phyloP scores from a whole-genome alignment of 2,797 vertebrate species.

The Hyperoplus immaculatus region DNA sequence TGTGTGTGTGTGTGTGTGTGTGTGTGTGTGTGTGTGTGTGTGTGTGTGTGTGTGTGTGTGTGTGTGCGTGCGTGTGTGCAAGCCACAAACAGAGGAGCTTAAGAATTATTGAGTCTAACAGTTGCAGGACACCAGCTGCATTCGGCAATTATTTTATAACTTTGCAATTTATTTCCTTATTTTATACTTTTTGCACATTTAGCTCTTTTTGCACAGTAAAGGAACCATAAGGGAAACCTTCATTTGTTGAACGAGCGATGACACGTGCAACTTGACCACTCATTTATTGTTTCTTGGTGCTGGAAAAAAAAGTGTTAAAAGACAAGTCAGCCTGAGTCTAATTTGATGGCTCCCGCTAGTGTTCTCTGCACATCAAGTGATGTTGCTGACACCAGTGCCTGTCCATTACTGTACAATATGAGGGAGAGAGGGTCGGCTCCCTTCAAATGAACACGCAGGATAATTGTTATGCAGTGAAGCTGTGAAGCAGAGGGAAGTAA shows the following conservation, averaged over 20 bases:
- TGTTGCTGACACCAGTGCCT: slow-evolving; percentile 70
- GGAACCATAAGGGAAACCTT: slow-evolving; percentile 7
- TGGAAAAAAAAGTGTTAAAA: slow-evolving; percentile 27
- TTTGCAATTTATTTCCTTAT: slow-evolving; percentile 14
- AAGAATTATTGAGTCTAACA: slow-evolving; percentile 6
- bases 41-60: background rate
- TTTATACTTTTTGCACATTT: background rate
- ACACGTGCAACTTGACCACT: slow-evolving; percentile 15
- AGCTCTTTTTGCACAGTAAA: background rate
- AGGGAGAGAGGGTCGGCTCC: slow-evolving; percentile 60
- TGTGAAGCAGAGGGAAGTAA: slow-evolving; percentile 82
- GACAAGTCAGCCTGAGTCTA: slow-evolving; percentile 39
- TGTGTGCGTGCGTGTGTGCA: slow-evolving; percentile 12
- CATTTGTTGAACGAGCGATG: slow-evolving; percentile 17
- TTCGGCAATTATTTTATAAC: slow-evolving; percentile 18
- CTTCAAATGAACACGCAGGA: slow-evolving; percentile 70
- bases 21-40: background rate
- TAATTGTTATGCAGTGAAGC: slow-evolving; percentile 84
- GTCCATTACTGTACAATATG: slow-evolving; percentile 48
- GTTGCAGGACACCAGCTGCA: slow-evolving; percentile 7
- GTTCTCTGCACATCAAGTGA: slow-evolving; percentile 57
- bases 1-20: too few relatives aligned
- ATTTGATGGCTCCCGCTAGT: slow-evolving; percentile 57
- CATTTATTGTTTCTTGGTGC: slow-evolving; percentile 48
- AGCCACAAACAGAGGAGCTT: slow-evolving; percentile 19